Evolutionary conservation across 2,888 invertebrate species (phyloP), one percentile per base, ranked within the genome.

Genomic region (Drosophila quinaria): DNA sequence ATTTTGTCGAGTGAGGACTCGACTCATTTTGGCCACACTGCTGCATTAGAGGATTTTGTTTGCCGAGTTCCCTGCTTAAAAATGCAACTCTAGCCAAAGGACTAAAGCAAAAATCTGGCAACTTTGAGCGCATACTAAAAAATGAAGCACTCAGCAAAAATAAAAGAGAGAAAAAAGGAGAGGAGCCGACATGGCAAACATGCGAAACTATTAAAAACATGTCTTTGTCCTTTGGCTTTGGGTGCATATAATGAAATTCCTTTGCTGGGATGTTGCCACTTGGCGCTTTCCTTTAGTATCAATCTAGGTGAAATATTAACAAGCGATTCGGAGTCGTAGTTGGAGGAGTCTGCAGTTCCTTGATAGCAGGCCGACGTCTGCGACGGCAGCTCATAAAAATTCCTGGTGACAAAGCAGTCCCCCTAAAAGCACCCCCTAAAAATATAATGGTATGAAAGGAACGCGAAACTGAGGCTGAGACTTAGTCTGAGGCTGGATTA

Each of bases 371-470:
- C 79, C 69, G 70, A 60, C 52, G 61, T 52, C 59, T 56, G 51
- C 79, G 81, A 73, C 74, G 80, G 73, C 81, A 90, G 90, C 90
- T 90, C 91, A 90, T 90, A 89, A 90, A 90, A 90, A 90, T 90
- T 90, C 88, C 87, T 72, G 69, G 74, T 62, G 68, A 81, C 83
- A 81, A 74, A 78, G 75, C 61, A 37, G 25, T 39, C 10, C 13
- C 17, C 19, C 13, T n/a, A n/a, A n/a, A 0, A 6, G 10, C 17
- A 1, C 39, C 13, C 33, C 5, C 25, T 29, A 5, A 6, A 25
- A 5, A 25, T 33, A 52, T 46, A 50, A 37, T 15, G 35, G 25
- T 44, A 56, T 63, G 50, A 60, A 37, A 50, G 15, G 50, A 56
- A 41, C 9, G 35, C 41, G 49, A 9, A 29, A 39, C 55, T 41